Evolutionary conservation across 2,888 invertebrate species (phyloP), one percentile per base, ranked within the genome.

Genomic region (Spodoptera picta): DNA sequence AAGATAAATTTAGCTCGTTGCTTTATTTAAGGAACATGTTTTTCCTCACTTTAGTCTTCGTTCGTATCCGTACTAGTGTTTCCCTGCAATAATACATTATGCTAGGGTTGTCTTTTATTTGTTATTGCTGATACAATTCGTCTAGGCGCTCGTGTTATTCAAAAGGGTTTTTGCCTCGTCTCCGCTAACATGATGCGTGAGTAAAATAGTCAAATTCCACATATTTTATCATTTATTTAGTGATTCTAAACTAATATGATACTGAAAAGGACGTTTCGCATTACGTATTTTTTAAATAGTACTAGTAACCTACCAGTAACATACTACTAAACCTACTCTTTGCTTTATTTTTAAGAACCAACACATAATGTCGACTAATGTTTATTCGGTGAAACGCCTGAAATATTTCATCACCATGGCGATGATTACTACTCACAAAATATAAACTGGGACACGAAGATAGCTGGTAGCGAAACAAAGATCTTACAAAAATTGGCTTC

Each of bases 1-100:
- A 65, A 62, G 69, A 69, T 72, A 73, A 71, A 80, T 74, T 76
- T 80, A 43, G 47, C 61, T 44, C 60, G 44, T 55, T 60, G 53
- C 64, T 59, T 50, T 59, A 74, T 77, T 65, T 74, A 42, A 41
- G 27, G 43, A 77, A 73, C 52, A 65, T 67, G 56, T 65, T 65
- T 62, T 63, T 65, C 23, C 41, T 56, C 48, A 44, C 55, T 53
- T 64, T 58, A 50, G 55, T 55, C 50, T 66, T 62, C 60, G 50
- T 69, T 19, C 50, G 41, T 54, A 44, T 19, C 55, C 60, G 63
- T 43, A 66, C 52, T 60, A 43, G 36, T 51, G 53, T 68, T 69
- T 63, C 62, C 58, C 47, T 59, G 55, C 47, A 19, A 51, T 27
- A 67, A 59, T 59, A 62, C 48, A 48, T 69, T 71, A 58, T 49